phyloP scores from a whole-genome alignment of 2,888 invertebrate genomes.

The Erynnis tages region DNA sequence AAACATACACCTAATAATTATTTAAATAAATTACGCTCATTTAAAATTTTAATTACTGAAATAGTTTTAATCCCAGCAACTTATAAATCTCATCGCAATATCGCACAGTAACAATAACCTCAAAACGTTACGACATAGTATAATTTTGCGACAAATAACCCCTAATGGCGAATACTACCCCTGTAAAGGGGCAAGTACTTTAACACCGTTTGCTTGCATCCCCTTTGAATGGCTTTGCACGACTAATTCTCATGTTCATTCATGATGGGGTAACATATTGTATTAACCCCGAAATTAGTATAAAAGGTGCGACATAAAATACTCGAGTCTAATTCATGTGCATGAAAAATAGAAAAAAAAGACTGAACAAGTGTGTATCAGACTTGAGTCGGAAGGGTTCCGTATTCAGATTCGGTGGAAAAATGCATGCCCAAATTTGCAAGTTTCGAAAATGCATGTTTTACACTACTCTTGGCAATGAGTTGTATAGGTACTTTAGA shows the following conservation, averaged over 20 bases:
- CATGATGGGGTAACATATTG: conserved; percentile 67
- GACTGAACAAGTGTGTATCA: too few relatives aligned
- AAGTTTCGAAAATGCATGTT: too few relatives aligned
- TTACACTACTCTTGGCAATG: too few relatives aligned
- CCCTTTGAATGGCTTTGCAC: conserved; percentile 42
- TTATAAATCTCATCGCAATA: not conserved
- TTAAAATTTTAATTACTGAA: not conserved
- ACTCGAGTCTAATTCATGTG: conserved; percentile 63
- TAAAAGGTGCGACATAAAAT: conserved; percentile 71
- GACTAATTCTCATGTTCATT: conserved; percentile 63
- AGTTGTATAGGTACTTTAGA: too few relatives aligned
- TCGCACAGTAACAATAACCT: not conserved
- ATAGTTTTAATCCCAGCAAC: too few relatives aligned
- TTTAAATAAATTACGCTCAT: not conserved
- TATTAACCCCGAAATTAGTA: conserved; percentile 73
- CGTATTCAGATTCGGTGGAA: too few relatives aligned
- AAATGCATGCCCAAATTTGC: too few relatives aligned
- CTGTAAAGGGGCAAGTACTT: conserved; percentile 38
- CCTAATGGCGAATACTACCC: conserved; percentile 10
- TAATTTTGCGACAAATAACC: conserved; percentile 6
- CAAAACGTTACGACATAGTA: conserved; percentile 1
- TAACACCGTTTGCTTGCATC: conserved; percentile 61
- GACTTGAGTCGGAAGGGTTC: too few relatives aligned
- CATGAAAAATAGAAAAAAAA: conserved; percentile 31
- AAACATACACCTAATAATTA: too few relatives aligned